Percentiles rank a stretch among this genome's conserved stretches.
phyloP scores from a whole-genome alignment of 2,113 vertebrate species.

The Harpagus bidentatus region DNA sequence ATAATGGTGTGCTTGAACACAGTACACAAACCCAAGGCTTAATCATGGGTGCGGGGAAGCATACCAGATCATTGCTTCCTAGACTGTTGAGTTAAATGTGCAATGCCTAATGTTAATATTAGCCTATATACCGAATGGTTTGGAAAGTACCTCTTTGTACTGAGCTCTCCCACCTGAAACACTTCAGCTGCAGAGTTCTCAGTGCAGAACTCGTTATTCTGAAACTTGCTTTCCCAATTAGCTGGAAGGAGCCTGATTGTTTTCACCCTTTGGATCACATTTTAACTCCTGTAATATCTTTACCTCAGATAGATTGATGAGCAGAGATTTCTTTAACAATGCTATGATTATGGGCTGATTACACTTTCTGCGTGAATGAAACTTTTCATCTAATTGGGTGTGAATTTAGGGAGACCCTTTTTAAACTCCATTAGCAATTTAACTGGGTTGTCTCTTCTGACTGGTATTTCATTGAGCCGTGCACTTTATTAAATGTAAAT shows the following conservation, averaged over 20 bases:
- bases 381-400: not conserved
- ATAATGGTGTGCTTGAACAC: not conserved
- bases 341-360: not conserved
- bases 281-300: slow-evolving; percentile 9
- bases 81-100: not conserved
- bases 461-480: not conserved
- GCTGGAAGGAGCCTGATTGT: not conserved
- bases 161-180: not conserved
- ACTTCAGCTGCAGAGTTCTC: not conserved
- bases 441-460: not conserved
- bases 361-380: not conserved
- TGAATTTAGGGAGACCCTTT: not conserved
- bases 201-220: not conserved
- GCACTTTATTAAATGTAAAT: not conserved
- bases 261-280: not conserved
- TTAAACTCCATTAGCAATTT: not conserved
- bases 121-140: slow-evolving; percentile 18
- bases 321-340: slow-evolving; percentile 9
- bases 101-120: slow-evolving; percentile 38
- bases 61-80: not conserved
- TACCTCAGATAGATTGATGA: not conserved
- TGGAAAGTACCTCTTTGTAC: slow-evolving; percentile 12
- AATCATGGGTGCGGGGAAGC: not conserved
- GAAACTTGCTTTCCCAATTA: slow-evolving; percentile 16
- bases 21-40: not conserved